Base-by-base conservation (phyloP, 2,113 vertebrate genomes). In the Phycodurus eques region DNA sequence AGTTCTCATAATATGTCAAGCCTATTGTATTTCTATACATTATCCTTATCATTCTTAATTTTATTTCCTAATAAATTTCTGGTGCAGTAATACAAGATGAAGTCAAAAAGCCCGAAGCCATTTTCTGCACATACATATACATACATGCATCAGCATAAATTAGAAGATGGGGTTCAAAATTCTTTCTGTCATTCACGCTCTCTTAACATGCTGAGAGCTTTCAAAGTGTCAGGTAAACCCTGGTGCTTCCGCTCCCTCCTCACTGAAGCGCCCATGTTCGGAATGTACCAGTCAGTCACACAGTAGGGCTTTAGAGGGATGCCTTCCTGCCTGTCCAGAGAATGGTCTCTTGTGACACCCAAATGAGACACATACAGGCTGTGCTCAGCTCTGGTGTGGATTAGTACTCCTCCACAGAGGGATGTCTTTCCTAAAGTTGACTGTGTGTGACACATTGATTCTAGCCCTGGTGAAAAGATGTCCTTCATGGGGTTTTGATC, bases 391-490 rank as follows among this genome's bases (percentile, higher is more conserved):
- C 65, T 56, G 70, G 77, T 80, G 68, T 75, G 82, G 80, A 81
- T 83, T 92, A 92, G 92, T 87, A 80, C 70, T 61, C 20, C 8
- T 39, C 70, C 35, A 67, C 90, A 90, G 88, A 83, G 71, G 77
- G 61, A 47, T 85, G 78, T 86, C 85, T 88, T 84, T 80, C 68
- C 63, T 54, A 8, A 80, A 84, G 75, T 80, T 84, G 72, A 72
- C 74, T 83, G 74, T 46, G 47, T 90, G 84, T 82, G 85, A 86
- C 88, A 80, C 88, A 90, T 87, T 69, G 75, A 80, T 91, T 88
- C 72, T 14, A 67, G 80, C 3, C 9, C 1, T 8, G 12, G 57
- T 57, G 78, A 75, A 81, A 80, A 73, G 56, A 44, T 10, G 60
- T 61, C 77, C 75, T 86, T 87, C 83, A 81, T 62, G 73, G 73